Conservation (phyloP, 2,113 vertebrate species). For the Sardina pilchardus region DNA sequence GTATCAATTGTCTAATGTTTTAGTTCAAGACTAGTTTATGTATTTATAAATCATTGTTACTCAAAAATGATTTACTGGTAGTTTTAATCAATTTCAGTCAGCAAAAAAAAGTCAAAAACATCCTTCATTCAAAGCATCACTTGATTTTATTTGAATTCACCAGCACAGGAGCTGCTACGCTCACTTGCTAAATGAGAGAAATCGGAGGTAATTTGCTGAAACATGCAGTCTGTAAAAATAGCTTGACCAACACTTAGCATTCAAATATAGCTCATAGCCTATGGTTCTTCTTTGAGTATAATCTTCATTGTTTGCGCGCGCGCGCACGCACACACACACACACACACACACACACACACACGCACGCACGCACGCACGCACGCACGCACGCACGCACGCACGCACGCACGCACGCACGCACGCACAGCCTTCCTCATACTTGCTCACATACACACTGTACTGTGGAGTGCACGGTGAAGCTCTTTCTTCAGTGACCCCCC, state of each 20-base stretch:
- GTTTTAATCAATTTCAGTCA: not conserved
- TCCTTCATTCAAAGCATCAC: not conserved
- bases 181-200: not conserved
- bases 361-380: not conserved
- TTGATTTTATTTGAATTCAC: too few species aligned
- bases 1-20: too few species aligned
- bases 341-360: not conserved
- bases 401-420: not conserved
- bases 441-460: not conserved
- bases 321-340: not conserved
- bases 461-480: not conserved
- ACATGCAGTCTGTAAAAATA: not conserved
- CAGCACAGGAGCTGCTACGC: too few species aligned
- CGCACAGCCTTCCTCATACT: not conserved
- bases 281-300: not conserved
- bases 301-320: not conserved
- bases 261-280: not conserved
- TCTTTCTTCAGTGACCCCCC: not conserved
- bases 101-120: not conserved
- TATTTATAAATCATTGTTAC: not conserved
- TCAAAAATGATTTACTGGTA: not conserved
- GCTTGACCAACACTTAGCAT: conserved; percentile 1
- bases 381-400: not conserved
- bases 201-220: conserved; percentile 11
- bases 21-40: too few species aligned